Base-by-base conservation (phyloP, 2,888 invertebrate genomes). In the Linnaemya tessellans region DNA sequence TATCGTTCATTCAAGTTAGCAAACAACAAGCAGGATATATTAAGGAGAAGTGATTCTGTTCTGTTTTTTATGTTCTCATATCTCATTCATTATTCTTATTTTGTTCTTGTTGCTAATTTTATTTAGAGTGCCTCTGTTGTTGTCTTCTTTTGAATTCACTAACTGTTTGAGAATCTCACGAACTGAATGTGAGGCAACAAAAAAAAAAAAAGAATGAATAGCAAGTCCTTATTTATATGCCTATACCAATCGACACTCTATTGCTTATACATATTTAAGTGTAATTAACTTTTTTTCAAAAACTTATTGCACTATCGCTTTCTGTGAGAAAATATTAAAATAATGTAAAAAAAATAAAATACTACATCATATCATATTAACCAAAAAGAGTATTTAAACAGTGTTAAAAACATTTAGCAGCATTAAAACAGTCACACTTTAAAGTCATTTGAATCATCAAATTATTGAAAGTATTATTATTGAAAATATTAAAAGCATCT, bases 11-110 rank as follows among this genome's bases (percentile, higher is more conserved):
- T 58, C 49, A 65, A 41, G 20, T 65, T 46, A 25, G 22, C 73
- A 65, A 56, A 75, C 71, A 73, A 77, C 35, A 80, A 73, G 78
- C 84, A 81, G 84, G 84, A 84, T 81, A 84, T 84, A 78, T 84
- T 74, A 46, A 77, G 11, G 71, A 71, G 71, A 43, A 54, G 30
- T 74, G 18, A 54, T 70, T 60, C 60, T 30, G 0, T 56, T 71
- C 7, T 22, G n/a, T 58, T 49, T 41, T 60, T 64, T n/a, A 51
- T 62, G 10, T 60, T 38, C 49, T 30, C 51, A 71, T n/a, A n/a
- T 41, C 25, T 71, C 65, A 51, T 64, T 56, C 51, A 65, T 18
- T 35, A 13, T 13, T 38, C 64, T 30, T 41, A 10, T 51, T 43
- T 73, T 20, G 35, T 60, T 67, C 38, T 58, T 73, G 46, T 79